A percentile compares a stretch with the other conserved stretches of the same genome.
These are phyloP conservation scores for Lycaon pictus DNA, from an alignment of 2,113 vertebrate species.

Conservation along the genomic window DNA sequence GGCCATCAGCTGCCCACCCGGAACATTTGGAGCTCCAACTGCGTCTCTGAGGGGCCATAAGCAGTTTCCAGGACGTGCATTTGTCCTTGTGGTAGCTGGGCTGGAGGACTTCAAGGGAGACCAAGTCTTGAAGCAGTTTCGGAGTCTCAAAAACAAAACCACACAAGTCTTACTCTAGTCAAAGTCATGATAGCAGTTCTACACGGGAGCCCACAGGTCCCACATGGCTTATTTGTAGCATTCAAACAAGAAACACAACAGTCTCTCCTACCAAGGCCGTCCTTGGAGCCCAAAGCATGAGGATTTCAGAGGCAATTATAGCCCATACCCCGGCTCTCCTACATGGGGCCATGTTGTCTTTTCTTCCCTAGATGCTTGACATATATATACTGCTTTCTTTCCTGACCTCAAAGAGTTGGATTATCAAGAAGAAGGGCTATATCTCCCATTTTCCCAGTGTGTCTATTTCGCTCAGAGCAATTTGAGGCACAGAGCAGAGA, in stretches of 20 bases:
- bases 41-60: constrained; percentile 43
- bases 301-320: background rate
- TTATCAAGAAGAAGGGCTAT: background rate
- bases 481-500: background rate
- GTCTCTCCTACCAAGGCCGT: background rate
- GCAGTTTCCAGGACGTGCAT: constrained; percentile 6
- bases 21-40: background rate
- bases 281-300: background rate
- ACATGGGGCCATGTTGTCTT: accelerated
- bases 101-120: constrained; percentile 29
- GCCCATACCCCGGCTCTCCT: accelerated
- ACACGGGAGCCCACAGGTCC: no score
- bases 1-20: constrained; percentile 62
- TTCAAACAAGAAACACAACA: background rate
- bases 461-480: background rate
- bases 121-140: background rate
- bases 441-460: background rate
- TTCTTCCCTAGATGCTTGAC: background rate
- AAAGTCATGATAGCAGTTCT: background rate
- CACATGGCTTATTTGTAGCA: background rate
- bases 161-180: background rate
- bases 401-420: background rate
- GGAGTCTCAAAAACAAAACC: background rate
- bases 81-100: constrained; percentile 74
- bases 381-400: background rate